Evolutionary conservation across 2,113 vertebrate genomes (phyloP), one percentile per base, ranked within the genome.

Genomic region (Heliornis fulica): DNA sequence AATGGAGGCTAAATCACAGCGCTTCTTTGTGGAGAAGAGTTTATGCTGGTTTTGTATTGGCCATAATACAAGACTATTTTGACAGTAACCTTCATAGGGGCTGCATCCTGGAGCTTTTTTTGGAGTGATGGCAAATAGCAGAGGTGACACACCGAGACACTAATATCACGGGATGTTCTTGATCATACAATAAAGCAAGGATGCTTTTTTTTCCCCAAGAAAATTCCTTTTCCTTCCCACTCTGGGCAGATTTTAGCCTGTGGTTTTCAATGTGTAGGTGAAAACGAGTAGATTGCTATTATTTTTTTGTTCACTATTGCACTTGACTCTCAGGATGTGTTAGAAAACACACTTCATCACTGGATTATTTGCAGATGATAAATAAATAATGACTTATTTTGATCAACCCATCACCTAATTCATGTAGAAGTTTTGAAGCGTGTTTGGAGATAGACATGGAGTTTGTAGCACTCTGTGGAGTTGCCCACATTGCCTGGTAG

Each of bases 371-470:
- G 46, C 66, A 54, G 50, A 38, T 65, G 34, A 54, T 51, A 90
- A 88, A 54, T 51, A 90, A 88, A 45, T 26, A 43, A 32, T 53
- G 29, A 51, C 23, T 65, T 48, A 17, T 78, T 72, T 74, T 59
- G 50, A 53, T 41, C 45, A 82, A 20, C n/a, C 54, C 45, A 54
- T 12, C 38, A 18, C 12, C 13, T 50, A 4, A 50, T 46, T 57
- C 0, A 0, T 13, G 3, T 3, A 54, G 57, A 65, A 53, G n/a
- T 79, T 83, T 34, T 63, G 38, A 41, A 56, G 29, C 4, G 3
- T 16, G 22, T 29, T 64, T 82, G 88, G 53, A 77, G 63, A 15
- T 11, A 40, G 36, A 16, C 2, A 12, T 21, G 50, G n/a, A 13
- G 21, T 36, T 57, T 83, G 61, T 16, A 51, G 70, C 23, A 38